Conservation (phyloP, 2,888 invertebrate species). For the Drosophila siamana region DNA sequence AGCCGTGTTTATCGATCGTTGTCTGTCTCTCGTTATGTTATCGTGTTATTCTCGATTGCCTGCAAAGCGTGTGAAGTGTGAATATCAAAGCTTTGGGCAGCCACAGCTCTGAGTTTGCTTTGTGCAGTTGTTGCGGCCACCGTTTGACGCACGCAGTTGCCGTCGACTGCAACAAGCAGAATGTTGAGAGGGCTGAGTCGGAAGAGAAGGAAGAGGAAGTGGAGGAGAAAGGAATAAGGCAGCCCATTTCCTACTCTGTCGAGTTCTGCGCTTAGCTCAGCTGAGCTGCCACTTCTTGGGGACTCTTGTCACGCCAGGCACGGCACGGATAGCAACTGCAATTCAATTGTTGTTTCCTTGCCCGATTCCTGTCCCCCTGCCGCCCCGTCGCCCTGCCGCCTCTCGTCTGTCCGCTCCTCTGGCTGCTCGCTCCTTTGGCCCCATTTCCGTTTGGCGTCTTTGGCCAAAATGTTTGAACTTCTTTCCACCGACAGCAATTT, state of each 20-base stretch:
- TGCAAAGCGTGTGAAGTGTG: too few relatives aligned
- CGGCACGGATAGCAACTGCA: constrained; percentile 75
- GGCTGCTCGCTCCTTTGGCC: not conserved
- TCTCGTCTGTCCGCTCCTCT: not conserved
- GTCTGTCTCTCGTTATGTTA: not conserved
- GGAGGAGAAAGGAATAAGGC: too few relatives aligned
- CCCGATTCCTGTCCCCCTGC: not conserved
- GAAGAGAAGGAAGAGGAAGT: too few relatives aligned
- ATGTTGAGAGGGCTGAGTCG: too few relatives aligned
- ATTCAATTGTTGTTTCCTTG: constrained; percentile 75
- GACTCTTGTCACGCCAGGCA: constrained; percentile 78
- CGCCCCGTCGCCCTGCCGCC: not conserved
- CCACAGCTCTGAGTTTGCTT: constrained; percentile 31
- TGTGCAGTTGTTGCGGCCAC: constrained; percentile 28
- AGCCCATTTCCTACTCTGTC: not conserved
- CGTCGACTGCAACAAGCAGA: not conserved
- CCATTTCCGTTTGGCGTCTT: constrained; percentile 40
- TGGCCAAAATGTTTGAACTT: constrained; percentile 73
- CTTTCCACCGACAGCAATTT: constrained; percentile 78
- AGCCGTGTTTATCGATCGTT: not conserved
- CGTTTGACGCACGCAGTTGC: constrained; percentile 59
- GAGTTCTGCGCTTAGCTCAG: not conserved
- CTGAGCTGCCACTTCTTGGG: constrained; percentile 48
- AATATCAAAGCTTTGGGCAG: constrained; percentile 12
- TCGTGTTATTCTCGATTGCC: not conserved